Evolutionary conservation across 2,797 vertebrate genomes (phyloP), one percentile per base, ranked within the genome.

Genomic region (Urocyon cinereoargenteus): DNA sequence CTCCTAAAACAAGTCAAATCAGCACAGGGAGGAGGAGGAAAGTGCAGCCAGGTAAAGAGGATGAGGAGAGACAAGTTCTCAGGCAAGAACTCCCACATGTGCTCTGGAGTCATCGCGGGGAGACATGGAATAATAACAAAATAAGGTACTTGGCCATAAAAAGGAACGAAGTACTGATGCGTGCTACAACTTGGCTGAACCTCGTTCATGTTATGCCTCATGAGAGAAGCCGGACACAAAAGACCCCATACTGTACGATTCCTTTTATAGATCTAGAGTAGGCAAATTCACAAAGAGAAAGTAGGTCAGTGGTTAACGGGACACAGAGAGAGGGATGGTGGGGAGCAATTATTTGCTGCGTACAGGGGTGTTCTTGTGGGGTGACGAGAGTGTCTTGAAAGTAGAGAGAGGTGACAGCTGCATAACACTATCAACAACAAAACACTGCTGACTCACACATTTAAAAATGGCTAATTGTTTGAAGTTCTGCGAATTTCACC

Each of bases 101-200:
- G 19, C n/a, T n/a, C n/a, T 8, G 5, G 10, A 26, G 21, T 7
- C 1, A 1, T 45, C 14, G n/a, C 15, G 14, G 11, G 66, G 3
- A 34, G 86, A 22, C 59, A 6, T 1, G 12, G 57, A 64, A n/a
- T 5, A 40, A 61, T 24, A 61, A 18, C 10, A 61, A 28, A 62
- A 6, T 24, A 19, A 45, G 0, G 4, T 59, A 7, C n/a, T 49
- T 51, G 28, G 61, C 51, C 8, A n/a, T 70, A 49, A 68, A 49
- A 49, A 51, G 53, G 62, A 66, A 49, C 18, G 14, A 4, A 28
- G 61, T 15, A 26, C 14, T 18, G 70, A 73, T 13, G 59, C 9
- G n/a, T 2, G 28, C 57, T n/a, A 22, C 28, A n/a, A 5, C 83
- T 21, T 28, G 12, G 51, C 12, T 9, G 62, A 79, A 86, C 70